Evolutionary conservation across 2,113 vertebrate species (phyloP).

Genomic region (Oenanthe oenanthe): DNA sequence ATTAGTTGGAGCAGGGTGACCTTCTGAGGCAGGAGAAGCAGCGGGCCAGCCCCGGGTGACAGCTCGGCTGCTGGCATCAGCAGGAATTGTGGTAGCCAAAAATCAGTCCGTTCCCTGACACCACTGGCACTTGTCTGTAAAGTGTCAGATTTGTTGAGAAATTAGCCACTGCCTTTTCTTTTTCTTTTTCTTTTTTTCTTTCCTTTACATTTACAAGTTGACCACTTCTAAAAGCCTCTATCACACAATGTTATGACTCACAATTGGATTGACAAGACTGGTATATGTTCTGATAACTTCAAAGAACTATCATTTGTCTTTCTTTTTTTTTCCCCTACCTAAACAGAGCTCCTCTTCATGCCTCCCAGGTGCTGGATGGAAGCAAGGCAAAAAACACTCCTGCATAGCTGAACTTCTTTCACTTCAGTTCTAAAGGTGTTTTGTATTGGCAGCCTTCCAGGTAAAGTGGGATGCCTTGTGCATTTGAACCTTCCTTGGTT

Average conservation of each 20-base stretch:
- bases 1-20: not conserved
- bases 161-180: not conserved
- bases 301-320: not conserved
- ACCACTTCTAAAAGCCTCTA: not conserved
- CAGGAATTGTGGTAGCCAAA: not conserved
- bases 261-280: not conserved
- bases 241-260: accelerated
- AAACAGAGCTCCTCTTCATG: not conserved
- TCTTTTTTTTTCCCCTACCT: not conserved
- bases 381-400: constrained; percentile 61
- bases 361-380: constrained; percentile 69
- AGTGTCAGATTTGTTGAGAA: not conserved
- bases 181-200: too few species aligned
- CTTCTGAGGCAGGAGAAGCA: not conserved
- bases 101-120: not conserved
- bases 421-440: constrained; percentile 70
- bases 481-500: not conserved
- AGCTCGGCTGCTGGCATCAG: not conserved
- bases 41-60: not conserved
- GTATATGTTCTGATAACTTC: not conserved
- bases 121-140: not conserved
- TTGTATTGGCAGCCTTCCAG: not conserved
- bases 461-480: not conserved
- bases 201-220: not conserved
- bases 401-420: constrained; percentile 67